Percentiles rank a stretch among this genome's conserved stretches.
These are phyloP conservation scores for Sitodiplosis mosellana DNA, from an alignment of 1,140 invertebrate genomes.

Conservation along the genomic window DNA sequence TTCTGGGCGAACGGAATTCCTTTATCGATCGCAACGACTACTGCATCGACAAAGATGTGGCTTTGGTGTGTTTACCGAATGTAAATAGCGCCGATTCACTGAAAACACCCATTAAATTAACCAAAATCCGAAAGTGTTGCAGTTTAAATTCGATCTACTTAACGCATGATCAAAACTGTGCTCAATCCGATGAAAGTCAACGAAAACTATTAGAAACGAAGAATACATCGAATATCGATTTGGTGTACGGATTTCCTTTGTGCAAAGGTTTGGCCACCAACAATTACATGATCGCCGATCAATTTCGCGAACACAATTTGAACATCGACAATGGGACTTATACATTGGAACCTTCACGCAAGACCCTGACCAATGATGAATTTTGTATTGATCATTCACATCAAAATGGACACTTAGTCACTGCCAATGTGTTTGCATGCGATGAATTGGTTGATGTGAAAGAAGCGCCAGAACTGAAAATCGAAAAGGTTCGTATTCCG, in stretches of 20 bases:
- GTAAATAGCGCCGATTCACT: slow-evolving; percentile 22
- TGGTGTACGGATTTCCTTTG: slow-evolving; percentile 29
- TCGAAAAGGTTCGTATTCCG: too few relatives aligned
- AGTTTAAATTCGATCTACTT: slow-evolving; percentile 32
- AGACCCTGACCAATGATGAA: slow-evolving; percentile 6
- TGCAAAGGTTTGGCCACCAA: slow-evolving; percentile 27
- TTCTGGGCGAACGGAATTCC: slow-evolving; percentile 22
- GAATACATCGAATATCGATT: slow-evolving; percentile 18
- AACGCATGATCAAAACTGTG: too few relatives aligned
- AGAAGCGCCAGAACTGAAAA: too few relatives aligned
- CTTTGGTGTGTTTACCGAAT: slow-evolving; percentile 31
- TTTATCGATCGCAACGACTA: slow-evolving; percentile 28
- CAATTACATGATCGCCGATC: slow-evolving; percentile 29
- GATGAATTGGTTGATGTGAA: slow-evolving; percentile 14
- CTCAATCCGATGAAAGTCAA: too few relatives aligned
- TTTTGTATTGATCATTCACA: slow-evolving; percentile 21
- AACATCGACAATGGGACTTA: slow-evolving; percentile 10
- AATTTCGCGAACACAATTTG: slow-evolving; percentile 21
- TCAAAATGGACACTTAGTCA: not conserved
- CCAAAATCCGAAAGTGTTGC: slow-evolving; percentile 35
- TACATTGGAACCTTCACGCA: slow-evolving; percentile 10
- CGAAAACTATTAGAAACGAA: slow-evolving; percentile 5
- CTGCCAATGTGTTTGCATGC: slow-evolving; percentile 41
- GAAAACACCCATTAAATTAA: slow-evolving; percentile 9
- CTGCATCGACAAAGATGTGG: slow-evolving; percentile 36